Percentiles rank a stretch among this genome's conserved stretches.
These are phyloP conservation scores for Cynopterus brachyotis DNA, from an alignment of 2,113 vertebrate genomes.

Conservation along the genomic window DNA sequence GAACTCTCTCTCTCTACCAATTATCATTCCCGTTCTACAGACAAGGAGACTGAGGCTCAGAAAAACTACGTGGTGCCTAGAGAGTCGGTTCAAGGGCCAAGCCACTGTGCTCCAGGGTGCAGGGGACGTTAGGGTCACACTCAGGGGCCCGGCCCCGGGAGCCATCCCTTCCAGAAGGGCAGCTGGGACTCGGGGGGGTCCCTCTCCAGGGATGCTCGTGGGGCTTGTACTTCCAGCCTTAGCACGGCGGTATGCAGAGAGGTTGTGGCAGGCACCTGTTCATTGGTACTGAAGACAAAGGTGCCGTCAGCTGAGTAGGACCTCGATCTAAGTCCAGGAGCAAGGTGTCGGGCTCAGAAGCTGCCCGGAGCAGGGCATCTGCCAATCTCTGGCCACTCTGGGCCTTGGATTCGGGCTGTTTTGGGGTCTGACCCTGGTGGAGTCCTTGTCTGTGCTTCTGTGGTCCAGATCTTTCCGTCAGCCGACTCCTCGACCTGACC, in stretches of 20 bases:
- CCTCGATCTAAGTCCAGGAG: no score
- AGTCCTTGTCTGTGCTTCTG: background rate
- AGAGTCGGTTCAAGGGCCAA: fast-evolving
- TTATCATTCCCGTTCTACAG: background rate
- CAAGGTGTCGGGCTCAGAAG: background rate
- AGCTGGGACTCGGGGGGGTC: background rate
- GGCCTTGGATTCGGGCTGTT: background rate
- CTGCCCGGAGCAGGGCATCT: fast-evolving
- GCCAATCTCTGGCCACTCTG: background rate
- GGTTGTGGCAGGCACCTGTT: background rate
- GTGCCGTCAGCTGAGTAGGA: background rate
- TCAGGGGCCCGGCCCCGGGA: no score
- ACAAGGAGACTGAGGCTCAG: conserved; percentile 51
- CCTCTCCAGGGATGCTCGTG: no score
- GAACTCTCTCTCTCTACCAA: background rate
- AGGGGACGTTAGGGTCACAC: background rate
- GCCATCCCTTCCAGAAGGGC: background rate
- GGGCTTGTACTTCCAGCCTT: background rate
- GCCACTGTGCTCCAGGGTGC: fast-evolving
- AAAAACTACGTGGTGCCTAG: background rate
- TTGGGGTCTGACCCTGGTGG: no score
- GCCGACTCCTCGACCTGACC: fast-evolving
- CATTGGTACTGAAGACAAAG: background rate
- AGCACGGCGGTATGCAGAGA: fast-evolving
- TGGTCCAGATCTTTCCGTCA: background rate